Evolutionary conservation across 2,113 vertebrate species (phyloP).

Genomic region (Rhizomys pruinosus): DNA sequence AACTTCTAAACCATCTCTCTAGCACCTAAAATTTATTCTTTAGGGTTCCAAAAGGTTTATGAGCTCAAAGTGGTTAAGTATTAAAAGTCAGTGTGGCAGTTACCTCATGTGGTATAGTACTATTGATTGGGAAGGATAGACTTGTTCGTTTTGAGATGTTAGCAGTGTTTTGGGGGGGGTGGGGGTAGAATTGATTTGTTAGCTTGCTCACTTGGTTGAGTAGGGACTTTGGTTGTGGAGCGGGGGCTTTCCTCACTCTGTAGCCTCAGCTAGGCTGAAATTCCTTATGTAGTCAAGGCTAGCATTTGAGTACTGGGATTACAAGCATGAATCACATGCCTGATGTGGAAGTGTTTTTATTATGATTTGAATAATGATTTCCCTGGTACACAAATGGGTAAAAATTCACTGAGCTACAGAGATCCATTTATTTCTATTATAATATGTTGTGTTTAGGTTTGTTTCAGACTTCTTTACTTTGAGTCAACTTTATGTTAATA

Average conservation of each 20-base stretch:
- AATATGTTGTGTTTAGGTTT: not conserved
- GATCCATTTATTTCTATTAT: not conserved
- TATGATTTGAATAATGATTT: not conserved
- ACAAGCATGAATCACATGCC: too few species aligned
- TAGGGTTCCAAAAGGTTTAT: not conserved
- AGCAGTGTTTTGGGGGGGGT: not conserved
- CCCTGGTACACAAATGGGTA: not conserved
- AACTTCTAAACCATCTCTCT: too few species aligned
- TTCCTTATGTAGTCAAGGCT: not conserved
- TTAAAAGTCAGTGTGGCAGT: not conserved
- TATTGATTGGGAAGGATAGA: not conserved
- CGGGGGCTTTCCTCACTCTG: not conserved
- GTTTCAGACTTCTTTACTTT: not conserved
- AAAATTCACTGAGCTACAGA: not conserved
- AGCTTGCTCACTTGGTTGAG: not conserved
- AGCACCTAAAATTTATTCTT: too few species aligned
- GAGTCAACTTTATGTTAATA: not conserved
- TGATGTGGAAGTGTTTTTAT: too few species aligned
- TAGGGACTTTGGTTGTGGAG: not conserved
- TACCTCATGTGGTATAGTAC: too few species aligned
- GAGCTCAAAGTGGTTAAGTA: not conserved
- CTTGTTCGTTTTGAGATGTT: not conserved
- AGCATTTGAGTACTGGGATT: not conserved
- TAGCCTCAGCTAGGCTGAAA: not conserved
- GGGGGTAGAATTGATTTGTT: not conserved